Evolutionary conservation across 30 jellyfish, hydroid and myxozoan genomes (phyloP), one percentile per base, ranked within the genome.

Genomic region (Hydractinia echinata): DNA sequence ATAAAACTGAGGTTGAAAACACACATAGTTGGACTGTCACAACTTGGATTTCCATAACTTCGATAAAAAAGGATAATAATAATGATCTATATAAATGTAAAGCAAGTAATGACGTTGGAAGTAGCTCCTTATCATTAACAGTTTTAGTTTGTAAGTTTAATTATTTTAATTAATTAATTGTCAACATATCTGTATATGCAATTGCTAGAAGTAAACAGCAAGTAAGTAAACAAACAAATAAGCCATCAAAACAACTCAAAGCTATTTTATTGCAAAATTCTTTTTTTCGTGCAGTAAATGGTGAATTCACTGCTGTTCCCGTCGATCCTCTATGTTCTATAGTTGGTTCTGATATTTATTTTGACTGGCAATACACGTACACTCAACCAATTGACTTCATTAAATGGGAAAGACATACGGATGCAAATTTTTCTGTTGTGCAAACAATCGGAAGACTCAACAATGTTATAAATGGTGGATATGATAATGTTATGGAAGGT

Each of bases 281-380:
- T 7, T 64, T 13, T 6, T 20, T 71, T 7, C 13, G 30, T 50
- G 8, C 67, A 71, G 81, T 71, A 71, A 71, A 71, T 15, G 81
- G 81, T 5, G 60, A 20, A 14, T 50, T 71, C 67, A 71, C 53
- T 0, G 51, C 30, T 71, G 9, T 9, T 7, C 81, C 81, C 7
- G 66, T 20, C 53, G 60, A 30, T 71, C 81, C 81, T 6, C n/a
- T 71, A 15, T 71, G 81, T 50, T 54, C 18, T 0, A 58, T 58
- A 19, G 60, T 19, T 30, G 81, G 81, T 9, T 8, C 9, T n/a
- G n/a, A 30, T 71, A 52, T 52, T 15, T n/a, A 20, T 14, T 71
- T 71, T 50, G 81, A 71, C 49, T 71, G 81, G 81, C 81, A 71
- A 52, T 71, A 71, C 53, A 20, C 53, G n/a, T 71, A 71, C 67